Evolutionary conservation across 2,797 vertebrate genomes (phyloP).

Genomic region (Galagoides demidoff): DNA sequence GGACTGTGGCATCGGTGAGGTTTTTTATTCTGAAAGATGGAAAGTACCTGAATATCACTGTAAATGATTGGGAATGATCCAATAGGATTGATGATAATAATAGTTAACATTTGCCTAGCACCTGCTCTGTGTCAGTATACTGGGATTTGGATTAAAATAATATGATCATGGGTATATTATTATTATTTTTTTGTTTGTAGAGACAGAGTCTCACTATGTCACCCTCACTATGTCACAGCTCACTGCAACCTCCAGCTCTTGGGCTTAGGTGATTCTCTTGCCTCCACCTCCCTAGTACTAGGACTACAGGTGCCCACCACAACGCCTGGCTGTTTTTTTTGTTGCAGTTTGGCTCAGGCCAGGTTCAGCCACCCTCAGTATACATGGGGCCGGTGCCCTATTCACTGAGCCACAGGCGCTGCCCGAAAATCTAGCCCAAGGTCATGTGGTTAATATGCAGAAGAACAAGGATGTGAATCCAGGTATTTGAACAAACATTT

Average conservation of each 20-base stretch:
- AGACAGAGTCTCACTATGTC: too few relatives aligned
- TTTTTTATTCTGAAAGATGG: neutral
- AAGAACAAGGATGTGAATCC: neutral
- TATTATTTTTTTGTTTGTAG: too few relatives aligned
- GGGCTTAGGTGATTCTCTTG: too few relatives aligned
- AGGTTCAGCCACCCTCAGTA: too few relatives aligned
- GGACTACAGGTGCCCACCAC: too few relatives aligned
- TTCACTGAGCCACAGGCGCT: too few relatives aligned
- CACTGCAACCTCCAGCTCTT: too few relatives aligned
- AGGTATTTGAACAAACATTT: neutral
- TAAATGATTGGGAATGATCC: slow-evolving; percentile 17
- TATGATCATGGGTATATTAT: neutral
- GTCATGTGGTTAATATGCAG: neutral
- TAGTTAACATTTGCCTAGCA: neutral
- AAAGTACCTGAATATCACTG: neutral
- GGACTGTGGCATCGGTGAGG: neutral
- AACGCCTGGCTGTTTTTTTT: too few relatives aligned
- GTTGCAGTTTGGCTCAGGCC: too few relatives aligned
- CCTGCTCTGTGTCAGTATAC: neutral
- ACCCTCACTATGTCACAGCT: too few relatives aligned
- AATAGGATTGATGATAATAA: neutral
- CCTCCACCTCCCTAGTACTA: too few relatives aligned
- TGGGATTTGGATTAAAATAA: neutral
- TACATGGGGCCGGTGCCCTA: too few relatives aligned
- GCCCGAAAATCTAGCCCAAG: neutral